Percentiles rank a stretch among this genome's conserved stretches.
Conservation (phyloP, 2,888 invertebrate species). For the Hydroisotoma schaefferi region DNA sequence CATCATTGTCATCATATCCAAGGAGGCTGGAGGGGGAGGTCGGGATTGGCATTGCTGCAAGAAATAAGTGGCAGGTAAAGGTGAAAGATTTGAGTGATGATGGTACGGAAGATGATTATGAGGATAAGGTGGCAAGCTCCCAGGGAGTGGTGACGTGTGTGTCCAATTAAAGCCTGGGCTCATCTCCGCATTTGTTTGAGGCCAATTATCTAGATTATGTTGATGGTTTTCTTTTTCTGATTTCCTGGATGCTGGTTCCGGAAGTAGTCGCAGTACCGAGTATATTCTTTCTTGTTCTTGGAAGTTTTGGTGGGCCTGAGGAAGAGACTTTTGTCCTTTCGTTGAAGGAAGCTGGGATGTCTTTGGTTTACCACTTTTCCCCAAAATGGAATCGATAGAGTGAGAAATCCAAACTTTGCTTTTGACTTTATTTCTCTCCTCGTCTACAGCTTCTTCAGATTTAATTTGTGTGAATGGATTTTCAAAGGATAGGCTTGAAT, state of each 20-base stretch:
- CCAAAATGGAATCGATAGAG: constrained; percentile 1
- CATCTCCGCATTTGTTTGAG: background rate
- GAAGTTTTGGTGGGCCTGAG: background rate
- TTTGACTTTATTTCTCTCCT: too few relatives aligned
- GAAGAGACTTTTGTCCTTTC: too few relatives aligned
- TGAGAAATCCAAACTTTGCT: background rate
- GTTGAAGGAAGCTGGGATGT: too few relatives aligned
- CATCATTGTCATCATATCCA: constrained; percentile 8
- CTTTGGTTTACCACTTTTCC: background rate
- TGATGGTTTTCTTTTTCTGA: background rate
- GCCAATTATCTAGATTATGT: background rate
- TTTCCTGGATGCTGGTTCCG: background rate
- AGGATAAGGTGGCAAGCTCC: constrained; percentile 3
- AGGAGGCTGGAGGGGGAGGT: constrained; percentile 11
- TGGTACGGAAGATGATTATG: background rate
- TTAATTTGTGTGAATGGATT: too few relatives aligned
- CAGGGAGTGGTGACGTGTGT: constrained; percentile 23
- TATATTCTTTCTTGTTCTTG: background rate
- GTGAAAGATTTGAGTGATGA: constrained; percentile 1
- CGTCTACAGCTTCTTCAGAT: too few relatives aligned
- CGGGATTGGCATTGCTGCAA: constrained; percentile 5
- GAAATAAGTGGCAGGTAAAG: constrained; percentile 7
- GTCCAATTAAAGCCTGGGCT: constrained; percentile 27
- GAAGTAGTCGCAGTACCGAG: background rate
- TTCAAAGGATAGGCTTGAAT: too few relatives aligned